phyloP scores from a whole-genome alignment of 2,888 invertebrate species.

The Alviniconcha strummeri region DNA sequence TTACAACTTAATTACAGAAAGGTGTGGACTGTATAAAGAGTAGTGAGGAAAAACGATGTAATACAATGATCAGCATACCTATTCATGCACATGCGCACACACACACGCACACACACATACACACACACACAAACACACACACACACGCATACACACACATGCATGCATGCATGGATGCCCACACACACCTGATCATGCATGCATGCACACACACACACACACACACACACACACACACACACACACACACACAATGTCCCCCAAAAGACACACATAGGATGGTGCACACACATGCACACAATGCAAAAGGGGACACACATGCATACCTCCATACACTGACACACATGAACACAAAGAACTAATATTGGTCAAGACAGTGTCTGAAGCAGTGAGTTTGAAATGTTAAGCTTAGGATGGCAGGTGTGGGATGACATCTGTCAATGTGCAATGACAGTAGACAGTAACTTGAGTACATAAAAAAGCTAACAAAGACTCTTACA shows the following conservation, averaged over 20 bases:
- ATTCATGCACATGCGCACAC: neutral
- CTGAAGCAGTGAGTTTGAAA: too few relatives aligned
- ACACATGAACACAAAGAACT: neutral
- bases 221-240: slow-evolving; percentile 17
- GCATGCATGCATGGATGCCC: neutral
- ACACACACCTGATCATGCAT: too few relatives aligned
- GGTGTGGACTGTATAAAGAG: too few relatives aligned
- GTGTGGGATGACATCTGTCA: too few relatives aligned
- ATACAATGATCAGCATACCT: neutral
- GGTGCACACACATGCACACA: too few relatives aligned
- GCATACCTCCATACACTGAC: slow-evolving; percentile 6
- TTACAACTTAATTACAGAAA: too few relatives aligned
- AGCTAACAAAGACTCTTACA: too few relatives aligned
- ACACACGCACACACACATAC: neutral
- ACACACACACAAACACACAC: neutral
- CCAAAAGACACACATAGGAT: neutral
- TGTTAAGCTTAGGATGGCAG: too few relatives aligned
- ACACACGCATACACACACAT: neutral
- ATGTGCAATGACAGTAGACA: too few relatives aligned
- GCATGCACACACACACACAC: neutral
- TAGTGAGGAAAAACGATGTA: too few relatives aligned
- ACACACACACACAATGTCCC: too few relatives aligned
- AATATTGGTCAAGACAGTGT: neutral
- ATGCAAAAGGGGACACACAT: neutral
- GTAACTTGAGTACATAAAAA: too few relatives aligned